Base-by-base conservation (phyloP, 2,797 vertebrate genomes). In the Hydrophis major region DNA sequence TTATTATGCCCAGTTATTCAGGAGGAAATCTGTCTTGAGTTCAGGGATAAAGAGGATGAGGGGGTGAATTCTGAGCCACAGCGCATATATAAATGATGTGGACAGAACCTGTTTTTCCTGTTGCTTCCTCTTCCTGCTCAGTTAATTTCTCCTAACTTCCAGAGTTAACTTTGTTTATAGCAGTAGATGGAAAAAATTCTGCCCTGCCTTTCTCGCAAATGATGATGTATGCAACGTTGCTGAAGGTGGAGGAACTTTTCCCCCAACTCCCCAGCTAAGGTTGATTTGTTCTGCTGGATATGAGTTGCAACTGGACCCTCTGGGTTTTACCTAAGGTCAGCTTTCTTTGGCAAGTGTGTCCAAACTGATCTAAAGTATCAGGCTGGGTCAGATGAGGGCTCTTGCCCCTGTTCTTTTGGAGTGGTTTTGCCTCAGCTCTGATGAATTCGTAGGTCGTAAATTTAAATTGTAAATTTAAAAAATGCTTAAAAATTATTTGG, bases 141-240 rank as follows among this genome's bases (percentile, higher is more conserved):
- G n/a, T 56, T 47, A 27, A 87, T 18, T 28, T 28, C 4, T 2
- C 56, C 42, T 4, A 8, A 6, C 12, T 90, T 50, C 37, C 66
- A 4, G 47, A 18, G 63, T 55, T 5, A 7, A 63, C 47, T 55
- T 50, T 47, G 14, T 69, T 11, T 8, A 53, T 32, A 22, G 20
- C 20, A 1, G 13, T 32, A 55, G 57, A 28, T n/a, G 25, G 59
- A 86, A 92, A 28, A 37, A 61, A 20, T 14, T 4, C 25, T 57
- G 32, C 53, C 11, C n/a, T 32, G 27, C 56, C 4, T 60, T 25
- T 57, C 27, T 25, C 0, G 50, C 18, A 6, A 69, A 37, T n/a
- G 83, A n/a, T 86, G 89, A 61, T 18, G 42, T 63, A n/a, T 86
- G 90, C 93, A 90, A 91, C 87, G 90, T 93, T 86, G 57, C 86